Base-by-base conservation (phyloP, 2,797 vertebrate species). In the Chanos chanos region DNA sequence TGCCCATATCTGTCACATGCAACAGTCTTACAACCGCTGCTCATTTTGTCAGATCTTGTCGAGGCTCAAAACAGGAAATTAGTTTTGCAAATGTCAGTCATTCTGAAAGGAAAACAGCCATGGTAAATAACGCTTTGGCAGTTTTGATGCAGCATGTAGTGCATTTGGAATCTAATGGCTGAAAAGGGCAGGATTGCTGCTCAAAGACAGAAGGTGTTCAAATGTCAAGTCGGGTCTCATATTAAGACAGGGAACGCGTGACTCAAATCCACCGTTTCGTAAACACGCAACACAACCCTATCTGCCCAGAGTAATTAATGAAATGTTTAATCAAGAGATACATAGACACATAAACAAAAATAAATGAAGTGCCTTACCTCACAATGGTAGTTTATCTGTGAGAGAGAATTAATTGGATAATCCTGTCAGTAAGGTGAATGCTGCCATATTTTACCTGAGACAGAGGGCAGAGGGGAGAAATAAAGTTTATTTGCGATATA, bases 41-140 rank as follows among this genome's bases (percentile, higher is more conserved):
- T 54, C 25, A 49, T 61, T 50, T 58, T 55, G 60, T 36, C 43
- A 28, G 30, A 47, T 55, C 47, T 51, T 56, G 30, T 27, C 31
- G 44, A 13, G 55, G 33, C 51, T 64, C 51, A 64, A 36, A 49
- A 56, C 50, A 40, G 55, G 64, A 68, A 62, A 68, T 66, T 71
- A 41, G 44, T 59, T 63, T 65, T 55, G 53, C 48, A 68, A 68
- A 74, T 68, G 47, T 21, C 55, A 61, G 33, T 48, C 8, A 12
- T 53, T 51, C 27, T 62, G 25, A 50, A 43, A 30, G 27, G 7
- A 16, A 49, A 44, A 45, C 33, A 52, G 21, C 12, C 8, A 16
- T 18, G 28, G 2, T 30, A 19, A 27, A 54, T 33, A 58, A 43
- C 43, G 21, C 30, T 18, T 15, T 4, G 36, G 31, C 25, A 13